A percentile compares a stretch with the other conserved stretches of the same genome.
phyloP scores from a whole-genome alignment of 2,113 vertebrate genomes.

The Corythornis vintsioides region DNA sequence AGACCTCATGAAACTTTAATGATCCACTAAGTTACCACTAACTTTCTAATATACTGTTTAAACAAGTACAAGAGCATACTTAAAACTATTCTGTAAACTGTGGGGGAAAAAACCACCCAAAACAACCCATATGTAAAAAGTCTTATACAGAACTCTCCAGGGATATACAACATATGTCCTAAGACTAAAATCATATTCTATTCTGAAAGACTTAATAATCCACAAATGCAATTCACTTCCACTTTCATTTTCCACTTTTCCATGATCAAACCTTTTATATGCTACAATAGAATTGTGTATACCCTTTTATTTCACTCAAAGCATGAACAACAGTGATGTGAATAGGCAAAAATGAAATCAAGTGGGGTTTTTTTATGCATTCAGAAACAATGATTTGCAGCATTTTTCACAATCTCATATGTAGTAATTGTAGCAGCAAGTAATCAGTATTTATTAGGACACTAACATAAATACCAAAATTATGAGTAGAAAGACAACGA shows the following conservation, averaged over 20 bases:
- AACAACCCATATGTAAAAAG: not conserved
- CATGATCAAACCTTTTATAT: not conserved
- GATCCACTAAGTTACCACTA: not conserved
- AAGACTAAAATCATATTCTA: not conserved
- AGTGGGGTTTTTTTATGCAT: rapidly evolving
- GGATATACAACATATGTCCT: not conserved
- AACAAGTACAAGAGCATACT: not conserved
- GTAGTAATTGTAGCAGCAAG: not conserved
- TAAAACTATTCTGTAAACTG: not conserved
- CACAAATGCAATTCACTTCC: not conserved
- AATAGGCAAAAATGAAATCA: not conserved
- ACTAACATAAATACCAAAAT: not conserved
- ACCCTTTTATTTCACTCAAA: not conserved
- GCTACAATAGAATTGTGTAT: not conserved
- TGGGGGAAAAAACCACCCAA: not conserved
- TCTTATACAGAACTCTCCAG: not conserved
- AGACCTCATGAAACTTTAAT: not conserved
- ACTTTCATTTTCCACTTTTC: not conserved
- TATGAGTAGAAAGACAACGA: not conserved
- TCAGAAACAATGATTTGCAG: not conserved
- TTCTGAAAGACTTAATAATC: not conserved
- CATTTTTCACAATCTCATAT: not conserved
- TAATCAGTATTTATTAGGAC: not conserved
- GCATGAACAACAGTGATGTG: not conserved
- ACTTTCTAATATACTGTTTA: not conserved